Evolutionary conservation across 2,888 invertebrate species (phyloP).

Genomic region (Crocallis elinguaria): DNA sequence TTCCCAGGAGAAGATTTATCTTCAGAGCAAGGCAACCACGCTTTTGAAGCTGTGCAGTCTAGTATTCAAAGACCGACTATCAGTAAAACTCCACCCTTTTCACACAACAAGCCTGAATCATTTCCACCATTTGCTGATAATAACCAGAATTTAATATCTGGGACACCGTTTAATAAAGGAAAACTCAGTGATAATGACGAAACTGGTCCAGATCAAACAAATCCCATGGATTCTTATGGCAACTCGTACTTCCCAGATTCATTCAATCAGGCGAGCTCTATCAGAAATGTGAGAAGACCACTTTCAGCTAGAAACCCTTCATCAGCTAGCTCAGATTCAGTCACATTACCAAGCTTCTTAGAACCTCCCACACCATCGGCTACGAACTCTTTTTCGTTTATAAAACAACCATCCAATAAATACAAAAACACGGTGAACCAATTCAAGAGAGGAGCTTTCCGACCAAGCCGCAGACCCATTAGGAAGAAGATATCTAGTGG

Average conservation of each 20-base stretch:
- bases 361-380: constrained; percentile 78
- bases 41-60: constrained; percentile 76
- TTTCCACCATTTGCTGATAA: constrained; percentile 64
- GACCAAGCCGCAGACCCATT: constrained; percentile 73
- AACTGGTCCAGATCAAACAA: constrained; percentile 42
- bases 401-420: constrained; percentile 65
- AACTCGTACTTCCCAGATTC: constrained; percentile 76
- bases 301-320: constrained; percentile 54
- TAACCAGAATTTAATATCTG: constrained; percentile 69
- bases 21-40: constrained; percentile 74
- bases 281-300: constrained; percentile 72
- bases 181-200: constrained; percentile 64
- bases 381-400: constrained; percentile 62
- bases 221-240: constrained; percentile 73
- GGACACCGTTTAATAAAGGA: constrained; percentile 60
- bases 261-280: constrained; percentile 71
- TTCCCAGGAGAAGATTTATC: constrained; percentile 85
- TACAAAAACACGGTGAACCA: constrained; percentile 64
- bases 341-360: constrained; percentile 75
- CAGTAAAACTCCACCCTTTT: constrained; percentile 65
- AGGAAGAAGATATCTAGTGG: constrained; percentile 73
- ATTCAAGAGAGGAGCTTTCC: constrained; percentile 68
- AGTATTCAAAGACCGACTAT: constrained; percentile 63
- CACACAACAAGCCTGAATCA: constrained; percentile 64
- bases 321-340: constrained; percentile 56